Evolutionary conservation across 2,797 vertebrate genomes (phyloP), one percentile per base, ranked within the genome.

Genomic region (Rachycentron canadum): DNA sequence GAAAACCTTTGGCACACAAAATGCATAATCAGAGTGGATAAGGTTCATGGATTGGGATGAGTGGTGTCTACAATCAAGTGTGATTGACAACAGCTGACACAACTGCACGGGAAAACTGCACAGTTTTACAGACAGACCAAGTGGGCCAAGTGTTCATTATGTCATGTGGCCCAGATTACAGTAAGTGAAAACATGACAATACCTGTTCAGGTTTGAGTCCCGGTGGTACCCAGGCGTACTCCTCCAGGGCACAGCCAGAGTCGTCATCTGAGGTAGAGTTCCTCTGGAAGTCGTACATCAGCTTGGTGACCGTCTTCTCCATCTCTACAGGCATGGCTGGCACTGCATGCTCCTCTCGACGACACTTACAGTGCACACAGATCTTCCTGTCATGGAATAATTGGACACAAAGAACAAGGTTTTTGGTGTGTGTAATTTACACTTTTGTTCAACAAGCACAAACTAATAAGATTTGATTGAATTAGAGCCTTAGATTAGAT

Each of bases 251-350:
- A 26, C 98, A 99, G 89, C 98, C 98, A 0, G 98, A 99, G 92
- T 99, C 98, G 0, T 99, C 98, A 0, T 99, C 98, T 0, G 98
- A 99, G 73, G 98, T 99, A 0, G 98, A 99, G 93, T 99, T 99
- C 93, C 98, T 96, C 95, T 99, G 98, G 95, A 99, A 99, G 95
- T 99, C 98, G 84, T 99, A 99, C 97, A 99, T 98, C 93, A 99
- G 96, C 90, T 99, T 99, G 47, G 96, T 98, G 92, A 99, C 97
- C 0, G 97, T 98, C 94, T 99, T 99, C 96, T 99, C 98, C 98
- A 99, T 99, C 95, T 99, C 98, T 92, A 99, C 93, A 56, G 98
- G 97, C 97, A 99, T 97, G 90, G 94, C 95, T 41, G 96, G 97
- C 89, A 97, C 97, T 79, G 96, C 96, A 96, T 99, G 98, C 92